Base-by-base conservation (phyloP, 2,113 vertebrate species). In the Lanius collurio region DNA sequence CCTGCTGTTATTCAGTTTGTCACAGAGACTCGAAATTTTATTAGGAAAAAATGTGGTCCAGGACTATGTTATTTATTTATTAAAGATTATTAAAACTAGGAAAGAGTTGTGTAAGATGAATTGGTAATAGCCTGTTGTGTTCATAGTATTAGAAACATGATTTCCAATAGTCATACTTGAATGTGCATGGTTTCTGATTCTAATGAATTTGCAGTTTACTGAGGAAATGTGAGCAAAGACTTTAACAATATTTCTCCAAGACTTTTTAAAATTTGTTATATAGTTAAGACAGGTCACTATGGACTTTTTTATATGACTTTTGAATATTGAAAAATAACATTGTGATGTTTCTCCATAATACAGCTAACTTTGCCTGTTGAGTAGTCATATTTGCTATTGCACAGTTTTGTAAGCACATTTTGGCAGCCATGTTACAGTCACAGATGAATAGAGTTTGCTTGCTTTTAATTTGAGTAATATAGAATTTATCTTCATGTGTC, bases 301-400 rank as follows among this genome's bases (percentile, higher is more conserved):
- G 10, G 3, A 14, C 0, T 0, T 22, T 41, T 67, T 83, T 18
- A 27, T 21, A 31, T 46, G 6, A 47, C 8, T 76, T 79, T 13
- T 70, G 30, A 75, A 79, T 49, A 64, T 6, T 47, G 9, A 62
- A 83, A 77, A 9, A 67, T 26, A 67, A 28, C 10, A 22, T 33
- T 52, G 22, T 42, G 35, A 39, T 73, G 50, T 49, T 83, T 80
- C 33, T 64, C 47, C 22, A 26, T 64, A 59, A 31, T 33, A 33
- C 2, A 44, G 5, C 12, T 71, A 20, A 50, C 1, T 30, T 83
- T 67, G 10, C 21, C n/a, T 69, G 11, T 76, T 76, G 23, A 6
- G 14, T 46, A 67, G 12, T 56, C 1, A 0, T 37, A 27, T 78
- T 91, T 94, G 5, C 31, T 71, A 17, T 44, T 52, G 8, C 3